Evolutionary conservation across 2,888 invertebrate species (phyloP).

Genomic region (Electrophaes corylata): DNA sequence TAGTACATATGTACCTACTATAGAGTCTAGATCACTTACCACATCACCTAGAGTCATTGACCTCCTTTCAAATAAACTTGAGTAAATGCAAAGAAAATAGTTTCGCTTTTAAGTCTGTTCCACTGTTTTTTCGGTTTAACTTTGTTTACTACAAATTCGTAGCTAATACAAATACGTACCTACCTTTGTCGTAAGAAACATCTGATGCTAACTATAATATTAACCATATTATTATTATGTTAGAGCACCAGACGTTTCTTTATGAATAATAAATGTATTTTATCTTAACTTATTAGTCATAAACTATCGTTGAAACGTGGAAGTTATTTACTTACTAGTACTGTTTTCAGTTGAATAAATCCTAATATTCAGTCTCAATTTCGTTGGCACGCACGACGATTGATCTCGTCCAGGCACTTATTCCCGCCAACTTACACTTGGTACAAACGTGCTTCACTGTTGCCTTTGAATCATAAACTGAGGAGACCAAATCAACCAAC

Average conservation of each 20-base stretch:
- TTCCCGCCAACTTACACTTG: slow-evolving; percentile 28
- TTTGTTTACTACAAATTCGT: no score
- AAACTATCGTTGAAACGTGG: background rate
- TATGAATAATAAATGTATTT: no score
- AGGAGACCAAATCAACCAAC: slow-evolving; percentile 2
- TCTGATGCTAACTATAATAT: no score
- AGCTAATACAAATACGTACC: no score
- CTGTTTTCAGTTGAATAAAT: slow-evolving; percentile 16
- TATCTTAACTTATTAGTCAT: no score
- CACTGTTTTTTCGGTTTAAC: no score
- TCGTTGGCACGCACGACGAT: no score
- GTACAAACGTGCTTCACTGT: slow-evolving; percentile 27
- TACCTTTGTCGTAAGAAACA: no score
- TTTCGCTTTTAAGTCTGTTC: no score
- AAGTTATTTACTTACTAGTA: slow-evolving; percentile 20
- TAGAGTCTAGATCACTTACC: no score
- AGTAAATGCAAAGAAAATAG: background rate
- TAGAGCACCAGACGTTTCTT: background rate
- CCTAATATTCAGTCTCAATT: slow-evolving; percentile 1
- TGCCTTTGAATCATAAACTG: slow-evolving; percentile 26
- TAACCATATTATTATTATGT: no score
- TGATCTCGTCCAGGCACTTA: slow-evolving; percentile 14
- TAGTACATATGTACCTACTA: background rate
- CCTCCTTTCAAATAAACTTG: background rate
- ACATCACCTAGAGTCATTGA: background rate